These are phyloP conservation scores for Danio aesculapii DNA, from an alignment of 2,797 vertebrate species.

Conservation along the genomic window DNA sequence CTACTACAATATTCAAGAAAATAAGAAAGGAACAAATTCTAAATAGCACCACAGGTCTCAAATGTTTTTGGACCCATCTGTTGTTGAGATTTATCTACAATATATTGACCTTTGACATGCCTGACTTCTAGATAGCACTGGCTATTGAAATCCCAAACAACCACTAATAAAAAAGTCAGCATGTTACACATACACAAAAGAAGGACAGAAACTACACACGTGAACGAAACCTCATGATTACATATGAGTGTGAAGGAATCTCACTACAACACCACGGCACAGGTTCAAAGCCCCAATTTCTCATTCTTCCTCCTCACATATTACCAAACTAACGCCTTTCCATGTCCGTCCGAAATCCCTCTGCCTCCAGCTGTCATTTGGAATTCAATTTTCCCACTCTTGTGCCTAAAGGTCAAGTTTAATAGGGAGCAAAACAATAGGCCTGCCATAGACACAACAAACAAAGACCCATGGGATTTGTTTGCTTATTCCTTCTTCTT, in stretches of 20 bases:
- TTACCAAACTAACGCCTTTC: constrained; percentile 36
- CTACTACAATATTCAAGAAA: too few relatives aligned
- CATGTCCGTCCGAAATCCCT: constrained; percentile 67
- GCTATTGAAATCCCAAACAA: not conserved
- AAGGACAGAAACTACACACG: not conserved
- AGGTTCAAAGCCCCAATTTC: constrained; percentile 33
- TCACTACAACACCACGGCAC: not conserved
- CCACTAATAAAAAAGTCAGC: not conserved
- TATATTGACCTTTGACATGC: not conserved
- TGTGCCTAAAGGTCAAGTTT: constrained; percentile 83
- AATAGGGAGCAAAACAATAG: constrained; percentile 84
- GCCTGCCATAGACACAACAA: constrained; percentile 81
- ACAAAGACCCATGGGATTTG: constrained; percentile 78
- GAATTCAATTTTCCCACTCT: constrained; percentile 82
- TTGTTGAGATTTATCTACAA: not conserved
- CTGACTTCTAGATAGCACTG: not conserved
- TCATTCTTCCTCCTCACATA: constrained; percentile 14
- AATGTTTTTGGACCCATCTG: not conserved
- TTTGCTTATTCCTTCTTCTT: constrained; percentile 67
- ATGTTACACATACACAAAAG: constrained; percentile 1
- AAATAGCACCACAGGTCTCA: not conserved
- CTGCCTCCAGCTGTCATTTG: constrained; percentile 79
- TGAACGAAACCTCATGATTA: not conserved
- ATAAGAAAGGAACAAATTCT: not conserved
- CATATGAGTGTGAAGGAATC: not conserved